Evolutionary conservation across 2,888 invertebrate genomes (phyloP), one percentile per base, ranked within the genome.

Genomic region (Seira sanloemensis): DNA sequence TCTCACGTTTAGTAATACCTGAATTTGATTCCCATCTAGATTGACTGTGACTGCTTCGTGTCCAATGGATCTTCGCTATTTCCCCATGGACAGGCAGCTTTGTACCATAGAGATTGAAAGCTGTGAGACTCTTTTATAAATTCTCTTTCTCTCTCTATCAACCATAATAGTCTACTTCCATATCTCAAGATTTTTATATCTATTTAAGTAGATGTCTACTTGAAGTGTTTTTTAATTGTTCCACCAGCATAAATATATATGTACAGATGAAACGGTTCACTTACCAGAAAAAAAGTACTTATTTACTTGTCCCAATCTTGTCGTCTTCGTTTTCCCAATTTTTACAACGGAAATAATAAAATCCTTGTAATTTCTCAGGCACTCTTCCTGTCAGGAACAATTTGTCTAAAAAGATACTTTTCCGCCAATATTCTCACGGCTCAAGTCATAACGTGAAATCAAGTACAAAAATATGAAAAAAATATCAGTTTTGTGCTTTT

Each of bases 41-140:
- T 89, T 89, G 88, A 89, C 89, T 88, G 89, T 89, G 86, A 89
- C 89, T 85, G 89, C 89, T 73, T 88, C 89, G 54, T 89, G 89
- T 88, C 89, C 89, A 72, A 89, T 89, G 89, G 88, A 89, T 86
- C 88, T 89, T 75, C 89, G 88, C 69, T 89, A 88, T 87, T 89
- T 89, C 88, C 89, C 89, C 71, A 89, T 89, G 89, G 89, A 89
- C 87, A 88, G 89, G 86, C 89, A 89, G 84, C 88, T 89, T 85
- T 89, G 89, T 88, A 89, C 88, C 85, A 89, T 89, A 86, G 89
- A 89, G 88, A 89, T 89, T 87, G 89, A 89, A 88, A 88, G 88
- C 88, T 89, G 89, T 89, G 86, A 89, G 89, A 78, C 71, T 81
- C 75, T 58, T 80, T 80, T 79, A 12, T 18, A 2, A 23, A 65